Evolutionary conservation across 2,888 invertebrate species (phyloP).

Genomic region (Gari tellinella): DNA sequence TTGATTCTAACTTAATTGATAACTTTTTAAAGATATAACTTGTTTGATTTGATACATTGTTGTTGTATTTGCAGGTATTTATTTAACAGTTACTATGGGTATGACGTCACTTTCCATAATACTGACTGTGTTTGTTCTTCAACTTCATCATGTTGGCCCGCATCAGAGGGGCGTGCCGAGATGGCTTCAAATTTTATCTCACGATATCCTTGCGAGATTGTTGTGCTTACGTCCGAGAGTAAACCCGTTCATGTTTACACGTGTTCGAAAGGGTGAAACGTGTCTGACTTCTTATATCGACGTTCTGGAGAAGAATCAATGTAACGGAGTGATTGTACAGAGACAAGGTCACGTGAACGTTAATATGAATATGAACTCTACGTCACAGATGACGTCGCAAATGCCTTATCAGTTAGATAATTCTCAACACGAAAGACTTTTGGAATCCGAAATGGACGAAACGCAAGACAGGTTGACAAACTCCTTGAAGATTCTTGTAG

Average conservation of each 20-base stretch:
- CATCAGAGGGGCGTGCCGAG: conserved; percentile 82
- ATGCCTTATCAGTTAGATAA: conserved; percentile 42
- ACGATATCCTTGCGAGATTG: conserved; percentile 79
- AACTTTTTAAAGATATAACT: no score
- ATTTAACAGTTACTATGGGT: conserved; percentile 85
- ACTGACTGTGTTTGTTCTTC: conserved; percentile 85
- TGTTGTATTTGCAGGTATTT: conserved; percentile 81
- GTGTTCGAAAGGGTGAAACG: conserved; percentile 62
- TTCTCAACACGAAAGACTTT: conserved; percentile 26
- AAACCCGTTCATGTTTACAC: conserved; percentile 55
- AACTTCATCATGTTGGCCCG: conserved; percentile 84
- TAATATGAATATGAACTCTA: conserved; percentile 28
- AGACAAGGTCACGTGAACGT: conserved; percentile 15
- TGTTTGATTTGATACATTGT: background rate
- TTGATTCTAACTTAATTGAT: no score
- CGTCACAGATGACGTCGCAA: conserved; percentile 28
- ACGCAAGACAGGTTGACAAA: conserved; percentile 76
- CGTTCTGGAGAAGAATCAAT: conserved; percentile 64
- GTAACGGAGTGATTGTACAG: conserved; percentile 69
- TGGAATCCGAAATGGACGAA: conserved; percentile 47
- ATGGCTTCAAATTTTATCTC: conserved; percentile 82
- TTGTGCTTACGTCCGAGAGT: conserved; percentile 79
- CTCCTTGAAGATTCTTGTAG: conserved; percentile 78
- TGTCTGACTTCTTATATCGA: conserved; percentile 76
- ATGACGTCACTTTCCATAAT: conserved; percentile 85